Evolutionary conservation across 2,797 vertebrate species (phyloP).

Genomic region (Dendrocincla fuliginosa): DNA sequence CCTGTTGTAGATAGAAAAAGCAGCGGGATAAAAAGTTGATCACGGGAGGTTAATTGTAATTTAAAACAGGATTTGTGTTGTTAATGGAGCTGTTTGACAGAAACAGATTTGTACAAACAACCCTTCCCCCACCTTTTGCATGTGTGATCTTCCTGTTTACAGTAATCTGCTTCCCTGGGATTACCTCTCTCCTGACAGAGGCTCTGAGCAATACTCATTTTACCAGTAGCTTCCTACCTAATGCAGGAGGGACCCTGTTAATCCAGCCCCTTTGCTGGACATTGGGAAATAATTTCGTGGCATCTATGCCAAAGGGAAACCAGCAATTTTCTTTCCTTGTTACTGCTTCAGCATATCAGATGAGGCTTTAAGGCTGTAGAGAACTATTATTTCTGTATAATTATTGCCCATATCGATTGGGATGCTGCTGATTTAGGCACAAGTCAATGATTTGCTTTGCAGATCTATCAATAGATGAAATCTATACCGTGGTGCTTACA

Average conservation of each 20-base stretch:
- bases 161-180: slow-evolving; percentile 74
- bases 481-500: neutral
- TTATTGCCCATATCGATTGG: neutral
- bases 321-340: neutral
- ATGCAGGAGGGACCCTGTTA: slow-evolving; percentile 39
- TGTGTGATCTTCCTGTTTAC: slow-evolving; percentile 71
- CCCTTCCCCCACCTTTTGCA: slow-evolving; percentile 52
- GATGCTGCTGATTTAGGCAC: slow-evolving; percentile 4
- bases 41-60: neutral
- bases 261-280: slow-evolving; percentile 33
- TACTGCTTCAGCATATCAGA: neutral
- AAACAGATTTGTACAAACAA: slow-evolving; percentile 51
- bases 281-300: neutral
- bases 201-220: slow-evolving; percentile 15
- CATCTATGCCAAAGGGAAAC: neutral
- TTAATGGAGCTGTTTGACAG: slow-evolving; percentile 58
- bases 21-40: neutral
- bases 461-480: slow-evolving; percentile 21
- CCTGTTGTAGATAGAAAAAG: neutral
- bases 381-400: neutral
- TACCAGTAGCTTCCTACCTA: slow-evolving; percentile 33
- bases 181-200: slow-evolving; percentile 62
- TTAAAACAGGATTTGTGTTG: slow-evolving; percentile 52
- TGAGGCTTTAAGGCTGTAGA: neutral
- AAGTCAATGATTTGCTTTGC: neutral